Evolutionary conservation across 2,113 vertebrate genomes (phyloP).

Genomic region (Lagopus leucura): DNA sequence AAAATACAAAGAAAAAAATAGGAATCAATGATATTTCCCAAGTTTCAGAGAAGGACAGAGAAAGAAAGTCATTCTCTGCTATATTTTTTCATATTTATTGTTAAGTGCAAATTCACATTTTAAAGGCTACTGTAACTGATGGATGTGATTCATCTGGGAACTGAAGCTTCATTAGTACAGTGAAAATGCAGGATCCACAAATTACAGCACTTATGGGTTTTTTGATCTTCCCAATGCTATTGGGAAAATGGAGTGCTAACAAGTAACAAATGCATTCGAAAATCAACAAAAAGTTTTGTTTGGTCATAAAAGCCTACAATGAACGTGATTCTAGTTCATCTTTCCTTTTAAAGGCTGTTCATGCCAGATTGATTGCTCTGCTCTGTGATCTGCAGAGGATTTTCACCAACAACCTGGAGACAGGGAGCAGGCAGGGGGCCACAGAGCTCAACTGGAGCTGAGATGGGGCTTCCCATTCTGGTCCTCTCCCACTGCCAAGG

Average conservation of each 20-base stretch:
- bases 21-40: neutral
- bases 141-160: neutral
- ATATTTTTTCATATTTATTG: neutral
- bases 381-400: neutral
- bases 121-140: neutral
- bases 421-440: rapidly evolving
- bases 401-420: neutral
- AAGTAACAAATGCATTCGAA: neutral
- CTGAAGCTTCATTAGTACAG: neutral
- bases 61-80: neutral
- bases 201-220: neutral
- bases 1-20: neutral
- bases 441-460: neutral
- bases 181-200: neutral
- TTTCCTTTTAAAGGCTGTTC: neutral
- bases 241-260: neutral
- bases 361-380: rapidly evolving
- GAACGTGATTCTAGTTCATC: neutral
- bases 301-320: neutral
- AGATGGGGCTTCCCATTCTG: neutral
- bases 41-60: neutral
- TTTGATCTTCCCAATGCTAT: neutral
- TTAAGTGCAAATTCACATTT: neutral
- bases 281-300: neutral
- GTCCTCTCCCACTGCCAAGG: neutral